Evolutionary conservation across 2,113 vertebrate species (phyloP).

Genomic region (Chamaea fasciata): DNA sequence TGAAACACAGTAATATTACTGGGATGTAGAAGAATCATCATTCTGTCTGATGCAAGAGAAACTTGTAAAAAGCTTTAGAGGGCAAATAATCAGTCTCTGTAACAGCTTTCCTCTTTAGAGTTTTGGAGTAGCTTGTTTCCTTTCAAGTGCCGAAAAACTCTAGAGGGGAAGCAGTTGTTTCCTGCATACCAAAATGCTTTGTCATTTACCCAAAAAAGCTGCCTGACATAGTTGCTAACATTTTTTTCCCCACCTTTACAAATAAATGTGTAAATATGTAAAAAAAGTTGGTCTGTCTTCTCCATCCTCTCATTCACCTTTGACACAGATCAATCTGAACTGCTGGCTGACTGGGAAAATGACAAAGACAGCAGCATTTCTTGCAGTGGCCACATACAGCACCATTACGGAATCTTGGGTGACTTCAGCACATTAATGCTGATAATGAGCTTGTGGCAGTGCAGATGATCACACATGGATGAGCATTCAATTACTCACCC

Average conservation of each 20-base stretch:
- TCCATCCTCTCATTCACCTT: background rate
- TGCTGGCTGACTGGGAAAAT: background rate
- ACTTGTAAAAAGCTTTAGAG: slow-evolving; percentile 18
- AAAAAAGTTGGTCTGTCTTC: background rate
- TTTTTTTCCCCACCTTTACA: background rate
- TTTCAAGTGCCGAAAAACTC: slow-evolving; percentile 41
- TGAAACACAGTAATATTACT: background rate
- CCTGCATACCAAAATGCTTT: slow-evolving; percentile 66
- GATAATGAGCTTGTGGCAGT: background rate
- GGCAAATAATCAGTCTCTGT: slow-evolving; percentile 38
- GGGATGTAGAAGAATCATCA: background rate
- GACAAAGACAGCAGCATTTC: background rate
- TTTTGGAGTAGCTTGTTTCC: slow-evolving; percentile 28
- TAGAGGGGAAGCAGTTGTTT: slow-evolving; percentile 72
- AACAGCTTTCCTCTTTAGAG: slow-evolving; percentile 59
- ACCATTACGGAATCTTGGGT: background rate
- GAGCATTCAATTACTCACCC: slow-evolving; percentile 34
- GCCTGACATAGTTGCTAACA: background rate
- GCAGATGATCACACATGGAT: background rate
- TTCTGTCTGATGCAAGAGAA: slow-evolving; percentile 11
- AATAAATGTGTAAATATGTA: background rate
- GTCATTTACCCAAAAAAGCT: slow-evolving; percentile 56
- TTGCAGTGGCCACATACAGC: background rate
- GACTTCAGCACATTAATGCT: background rate
- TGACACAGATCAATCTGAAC: background rate